Evolutionary conservation across 2,113 vertebrate genomes (phyloP), one percentile per base, ranked within the genome.

Genomic region (Psophia crepitans): DNA sequence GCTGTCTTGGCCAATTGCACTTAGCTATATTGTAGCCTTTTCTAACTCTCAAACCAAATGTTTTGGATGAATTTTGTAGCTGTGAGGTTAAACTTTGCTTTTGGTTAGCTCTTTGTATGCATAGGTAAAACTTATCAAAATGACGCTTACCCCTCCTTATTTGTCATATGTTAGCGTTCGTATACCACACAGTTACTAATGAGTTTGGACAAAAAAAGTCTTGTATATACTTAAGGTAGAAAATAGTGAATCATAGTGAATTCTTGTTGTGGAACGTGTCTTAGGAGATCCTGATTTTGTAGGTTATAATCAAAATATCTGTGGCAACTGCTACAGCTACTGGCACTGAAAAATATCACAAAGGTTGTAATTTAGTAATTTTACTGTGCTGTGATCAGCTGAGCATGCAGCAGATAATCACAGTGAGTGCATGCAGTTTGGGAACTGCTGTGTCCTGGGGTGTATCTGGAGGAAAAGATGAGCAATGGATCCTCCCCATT

Each of bases 241-340:
- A 63, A 30, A 13, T 8, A 11, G 51, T 70, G 69, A 93, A 89
- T 90, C 37, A 57, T 10, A 81, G 56, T 13, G 54, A 87, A 28
- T 93, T 85, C 49, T 79, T 78, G 23, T 75, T 82, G 78, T 91
- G 81, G 57, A 87, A n/a, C 27, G 26, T 91, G 39, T 44, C 39
- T 91, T 84, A 56, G 24, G 39, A 83, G 77, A 68, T 78, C 27
- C 33, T 12, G 19, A 60, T 89, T 93, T 84, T 6, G 4, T 76
- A 85, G 81, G 74, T 85, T 96, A 37, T 89, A 96, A 95, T 96
- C 27, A 79, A 95, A 89, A 87, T 93, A 48, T 41, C 74, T 97
- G 91, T 95, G 96, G 94, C 17, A 53, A 60, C 69, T 87, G 73
- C 74, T 94, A n/a, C 33, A 79, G 70, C 54, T 76, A 37, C 56